A percentile compares a stretch with the other conserved stretches of the same genome.
These are phyloP conservation scores for Strongylocentrotus purpuratus DNA, from an alignment of 35 echinoderm and acorn worm genomes.

Conservation along the genomic window DNA sequence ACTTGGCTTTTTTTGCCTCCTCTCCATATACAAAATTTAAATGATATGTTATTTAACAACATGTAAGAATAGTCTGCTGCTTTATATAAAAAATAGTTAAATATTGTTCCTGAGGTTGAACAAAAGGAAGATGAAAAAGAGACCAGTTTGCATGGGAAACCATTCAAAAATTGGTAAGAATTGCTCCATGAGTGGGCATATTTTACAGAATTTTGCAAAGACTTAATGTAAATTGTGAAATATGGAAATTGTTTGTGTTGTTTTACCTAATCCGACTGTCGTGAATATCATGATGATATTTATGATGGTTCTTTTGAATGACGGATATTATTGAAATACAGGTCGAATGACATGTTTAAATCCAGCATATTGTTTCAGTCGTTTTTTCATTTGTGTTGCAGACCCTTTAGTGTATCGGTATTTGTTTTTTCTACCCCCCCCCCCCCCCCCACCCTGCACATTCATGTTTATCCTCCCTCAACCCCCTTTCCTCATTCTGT, in stretches of 20 bases:
- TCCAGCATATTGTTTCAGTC: background rate
- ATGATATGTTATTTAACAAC: background rate
- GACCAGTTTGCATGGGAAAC: background rate
- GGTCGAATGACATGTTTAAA: constrained; percentile 1
- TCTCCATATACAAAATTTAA: background rate
- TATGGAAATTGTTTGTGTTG: constrained; percentile 2
- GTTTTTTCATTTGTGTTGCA: background rate
- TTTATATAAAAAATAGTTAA: background rate
- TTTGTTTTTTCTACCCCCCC: background rate
- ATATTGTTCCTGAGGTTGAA: too few relatives aligned
- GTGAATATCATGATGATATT: background rate
- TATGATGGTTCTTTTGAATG: background rate
- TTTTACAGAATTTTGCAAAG: background rate
- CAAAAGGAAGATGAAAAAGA: background rate
- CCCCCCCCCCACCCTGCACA: too few relatives aligned
- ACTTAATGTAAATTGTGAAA: constrained; percentile 1
- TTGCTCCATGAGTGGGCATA: background rate
- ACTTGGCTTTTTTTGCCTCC: too few relatives aligned
- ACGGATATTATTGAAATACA: background rate
- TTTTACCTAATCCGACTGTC: background rate
- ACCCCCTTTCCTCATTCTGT: too few relatives aligned
- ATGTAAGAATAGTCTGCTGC: background rate
- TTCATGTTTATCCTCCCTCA: too few relatives aligned
- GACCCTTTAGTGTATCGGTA: too few relatives aligned
- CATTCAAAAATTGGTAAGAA: background rate